Evolutionary conservation across 23 tunicate species (phyloP), one percentile per base, ranked within the genome.

Genomic region (Diplosoma virens): DNA sequence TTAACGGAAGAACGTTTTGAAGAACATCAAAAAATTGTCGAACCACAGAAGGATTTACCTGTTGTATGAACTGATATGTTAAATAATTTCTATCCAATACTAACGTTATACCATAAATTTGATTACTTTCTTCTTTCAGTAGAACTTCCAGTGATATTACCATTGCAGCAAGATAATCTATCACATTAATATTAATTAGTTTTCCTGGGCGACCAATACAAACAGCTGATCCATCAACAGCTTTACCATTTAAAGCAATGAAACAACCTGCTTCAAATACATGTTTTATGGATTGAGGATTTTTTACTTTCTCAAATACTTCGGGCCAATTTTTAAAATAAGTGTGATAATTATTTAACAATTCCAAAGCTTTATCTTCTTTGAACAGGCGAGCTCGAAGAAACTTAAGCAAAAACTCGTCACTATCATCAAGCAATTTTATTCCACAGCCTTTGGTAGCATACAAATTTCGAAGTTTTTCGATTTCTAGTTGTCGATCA

Each of bases 1-100:
- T 55, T 1, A 88, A 23, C 11, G 97, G 97, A 82, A 92, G 67
- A 0, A 87, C 59, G n/a, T 92, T 87, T 61, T 92, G 92, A 46
- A 92, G 21, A 33, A 76, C 36, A 27, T 84, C 81, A 5, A 81
- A 34, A 25, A 85, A 76, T 31, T 63, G 74, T 59, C 76, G 85
- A n/a, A 63, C 92, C 22, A 92, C 33, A 3, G 78, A 69, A 3
- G 97, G 97, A 0, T 87, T 81, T 46, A 85, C 32, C 47, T 92
- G 97, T 31, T 81, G 82, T 16, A 75, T 77, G 29, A 85, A 65
- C 5, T 77, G 52, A 25, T 81, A 16, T 22, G 71, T 68, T 26
- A 76, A 48, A 50, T 75, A 75, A 26, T 63, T 33, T 21, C 80
- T 47, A 68, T 92, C 97, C 24, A 71, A 80, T 27, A 92, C 81